Evolutionary conservation across 2,888 invertebrate genomes (phyloP).

Genomic region (Pantelozetes paolii): DNA sequence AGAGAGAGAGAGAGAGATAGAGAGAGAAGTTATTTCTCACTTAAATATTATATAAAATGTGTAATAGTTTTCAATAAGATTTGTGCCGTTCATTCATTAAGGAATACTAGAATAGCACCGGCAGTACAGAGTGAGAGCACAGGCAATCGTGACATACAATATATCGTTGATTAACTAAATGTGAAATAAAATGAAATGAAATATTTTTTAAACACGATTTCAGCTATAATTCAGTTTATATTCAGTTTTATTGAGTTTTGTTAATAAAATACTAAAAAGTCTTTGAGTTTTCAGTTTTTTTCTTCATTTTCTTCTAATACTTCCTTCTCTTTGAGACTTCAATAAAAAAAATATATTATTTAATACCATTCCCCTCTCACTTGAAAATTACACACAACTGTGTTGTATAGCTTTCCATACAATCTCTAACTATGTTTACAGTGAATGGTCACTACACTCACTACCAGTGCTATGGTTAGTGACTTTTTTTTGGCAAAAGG

Average conservation of each 20-base stretch:
- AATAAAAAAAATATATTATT: not conserved
- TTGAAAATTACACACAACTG: not conserved
- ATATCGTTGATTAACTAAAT: constrained; percentile 10
- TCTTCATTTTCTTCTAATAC: not conserved
- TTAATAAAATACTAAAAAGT: not conserved
- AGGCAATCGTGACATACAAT: constrained; percentile 16
- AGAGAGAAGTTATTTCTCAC: not conserved
- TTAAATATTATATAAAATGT: not conserved
- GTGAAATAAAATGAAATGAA: not conserved
- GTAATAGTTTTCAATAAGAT: constrained; percentile 12
- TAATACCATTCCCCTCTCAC: not conserved
- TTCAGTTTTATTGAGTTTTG: constrained; percentile 1
- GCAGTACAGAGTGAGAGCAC: too few species aligned
- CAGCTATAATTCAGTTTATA: constrained; percentile 1
- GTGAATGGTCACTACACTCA: constrained; percentile 1
- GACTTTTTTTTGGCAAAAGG: not conserved
- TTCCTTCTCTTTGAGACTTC: not conserved
- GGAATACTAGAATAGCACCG: not conserved
- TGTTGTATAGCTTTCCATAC: not conserved
- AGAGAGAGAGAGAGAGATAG: not conserved
- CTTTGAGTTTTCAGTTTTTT: not conserved
- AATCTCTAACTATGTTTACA: not conserved
- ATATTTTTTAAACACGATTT: not conserved
- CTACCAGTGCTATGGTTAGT: not conserved
- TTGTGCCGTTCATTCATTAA: not conserved